phyloP scores from a whole-genome alignment of 2,113 vertebrate species.

The Xenopus tropicalis region DNA sequence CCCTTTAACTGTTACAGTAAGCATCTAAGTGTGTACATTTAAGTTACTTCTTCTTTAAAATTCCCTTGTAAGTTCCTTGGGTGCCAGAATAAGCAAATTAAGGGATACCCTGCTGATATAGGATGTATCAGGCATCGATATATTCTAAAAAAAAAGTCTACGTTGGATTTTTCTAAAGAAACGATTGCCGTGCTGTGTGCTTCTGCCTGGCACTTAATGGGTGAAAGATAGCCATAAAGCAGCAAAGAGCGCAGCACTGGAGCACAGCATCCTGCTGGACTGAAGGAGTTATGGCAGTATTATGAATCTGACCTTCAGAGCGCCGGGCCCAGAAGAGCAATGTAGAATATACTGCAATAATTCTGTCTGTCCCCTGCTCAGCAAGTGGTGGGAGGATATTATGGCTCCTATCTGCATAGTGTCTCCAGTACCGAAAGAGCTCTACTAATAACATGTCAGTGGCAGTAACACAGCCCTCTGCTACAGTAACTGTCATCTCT shows the following conservation, averaged over 20 bases:
- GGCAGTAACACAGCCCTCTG: background rate
- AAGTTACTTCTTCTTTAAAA: no score
- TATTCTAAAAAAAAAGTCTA: no score
- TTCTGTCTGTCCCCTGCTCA: slow-evolving; percentile 39
- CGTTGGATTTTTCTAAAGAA: no score
- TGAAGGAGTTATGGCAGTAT: slow-evolving; percentile 29
- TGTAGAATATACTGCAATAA: slow-evolving; percentile 38
- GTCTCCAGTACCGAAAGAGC: slow-evolving; percentile 5
- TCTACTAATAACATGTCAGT: slow-evolving; percentile 16
- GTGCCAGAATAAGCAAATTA: no score
- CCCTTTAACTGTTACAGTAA: no score
- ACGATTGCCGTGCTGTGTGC: background rate
- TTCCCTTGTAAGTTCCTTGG: no score
- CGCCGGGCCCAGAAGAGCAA: slow-evolving; percentile 43
- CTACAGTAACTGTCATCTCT: background rate
- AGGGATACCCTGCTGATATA: no score
- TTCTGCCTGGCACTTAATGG: background rate
- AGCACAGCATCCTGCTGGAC: slow-evolving; percentile 28
- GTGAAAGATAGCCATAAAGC: slow-evolving; percentile 1
- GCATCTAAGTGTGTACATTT: no score
- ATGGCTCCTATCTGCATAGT: slow-evolving; percentile 35
- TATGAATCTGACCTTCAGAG: slow-evolving; percentile 44
- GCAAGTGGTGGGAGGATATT: slow-evolving; percentile 32
- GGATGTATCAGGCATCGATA: no score
- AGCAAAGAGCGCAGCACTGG: background rate